phyloP scores from a whole-genome alignment of 2,113 vertebrate species.

The Otocyon megalotis region DNA sequence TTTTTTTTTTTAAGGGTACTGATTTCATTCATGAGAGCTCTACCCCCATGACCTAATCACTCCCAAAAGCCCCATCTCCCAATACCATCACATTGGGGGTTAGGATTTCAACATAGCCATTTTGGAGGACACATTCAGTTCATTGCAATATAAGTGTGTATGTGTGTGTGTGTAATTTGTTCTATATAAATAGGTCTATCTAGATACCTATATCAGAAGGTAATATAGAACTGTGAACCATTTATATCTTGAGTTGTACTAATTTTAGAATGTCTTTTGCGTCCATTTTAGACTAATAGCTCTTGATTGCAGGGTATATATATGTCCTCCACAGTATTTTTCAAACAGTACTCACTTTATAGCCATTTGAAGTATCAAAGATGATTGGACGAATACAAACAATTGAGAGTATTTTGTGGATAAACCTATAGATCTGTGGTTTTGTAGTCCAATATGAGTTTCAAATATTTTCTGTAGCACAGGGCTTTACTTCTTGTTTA shows the following conservation, averaged over 20 bases:
- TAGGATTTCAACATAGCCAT: neutral
- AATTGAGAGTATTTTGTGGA: neutral
- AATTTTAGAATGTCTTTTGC: neutral
- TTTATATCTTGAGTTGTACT: neutral
- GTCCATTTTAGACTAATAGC: neutral
- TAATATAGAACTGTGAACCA: neutral
- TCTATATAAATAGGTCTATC: neutral
- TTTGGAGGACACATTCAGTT: neutral
- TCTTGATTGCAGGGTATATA: neutral
- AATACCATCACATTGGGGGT: neutral
- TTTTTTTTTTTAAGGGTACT: neutral
- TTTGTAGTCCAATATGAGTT: neutral
- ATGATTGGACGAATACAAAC: neutral
- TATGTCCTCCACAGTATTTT: neutral
- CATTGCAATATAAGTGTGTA: neutral
- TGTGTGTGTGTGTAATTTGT: neutral
- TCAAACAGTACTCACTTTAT: neutral
- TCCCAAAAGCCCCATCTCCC: neutral
- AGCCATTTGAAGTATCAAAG: neutral
- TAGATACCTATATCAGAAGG: neutral
- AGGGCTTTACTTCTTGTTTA: conserved; percentile 28
- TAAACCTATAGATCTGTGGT: neutral
- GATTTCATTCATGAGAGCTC: neutral
- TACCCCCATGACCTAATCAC: neutral
- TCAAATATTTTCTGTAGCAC: conserved; percentile 30